Evolutionary conservation across 2,797 vertebrate genomes (phyloP).

Genomic region (Cercopithecus mitis): DNA sequence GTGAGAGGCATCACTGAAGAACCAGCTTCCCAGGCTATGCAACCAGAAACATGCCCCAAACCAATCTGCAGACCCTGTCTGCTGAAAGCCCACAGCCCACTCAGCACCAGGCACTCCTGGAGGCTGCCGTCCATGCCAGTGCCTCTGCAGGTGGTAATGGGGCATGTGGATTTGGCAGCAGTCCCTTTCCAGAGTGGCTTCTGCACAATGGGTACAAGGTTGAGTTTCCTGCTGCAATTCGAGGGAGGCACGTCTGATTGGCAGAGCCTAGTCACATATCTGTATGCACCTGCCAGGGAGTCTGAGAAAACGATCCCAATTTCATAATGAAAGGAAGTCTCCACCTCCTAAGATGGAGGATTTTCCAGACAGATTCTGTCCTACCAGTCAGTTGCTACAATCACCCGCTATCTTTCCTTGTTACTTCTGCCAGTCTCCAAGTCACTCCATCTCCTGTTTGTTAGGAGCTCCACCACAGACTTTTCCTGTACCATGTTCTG

Average conservation of each 20-base stretch:
- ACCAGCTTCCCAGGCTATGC: background rate
- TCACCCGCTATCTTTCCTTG: background rate
- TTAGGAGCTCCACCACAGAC: background rate
- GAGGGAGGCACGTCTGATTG: background rate
- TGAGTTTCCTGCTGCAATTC: background rate
- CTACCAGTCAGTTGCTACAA: background rate
- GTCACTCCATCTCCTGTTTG: background rate
- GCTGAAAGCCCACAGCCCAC: background rate
- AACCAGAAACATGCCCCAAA: background rate
- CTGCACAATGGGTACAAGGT: no score
- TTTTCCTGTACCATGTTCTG: background rate
- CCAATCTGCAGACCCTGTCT: background rate
- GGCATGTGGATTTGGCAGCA: fast-evolving
- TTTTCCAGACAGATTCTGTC: background rate
- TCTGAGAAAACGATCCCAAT: background rate
- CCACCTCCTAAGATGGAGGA: background rate
- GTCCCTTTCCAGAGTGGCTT: background rate
- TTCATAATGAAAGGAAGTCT: background rate
- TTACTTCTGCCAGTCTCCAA: background rate
- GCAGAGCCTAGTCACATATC: background rate
- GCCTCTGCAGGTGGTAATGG: background rate
- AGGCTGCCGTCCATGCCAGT: fast-evolving
- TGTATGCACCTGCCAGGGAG: background rate
- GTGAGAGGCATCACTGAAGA: background rate
- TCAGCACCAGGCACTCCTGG: background rate